Evolutionary conservation across 2,113 vertebrate species (phyloP), one percentile per base, ranked within the genome.

Genomic region (Pseudorasbora parva): DNA sequence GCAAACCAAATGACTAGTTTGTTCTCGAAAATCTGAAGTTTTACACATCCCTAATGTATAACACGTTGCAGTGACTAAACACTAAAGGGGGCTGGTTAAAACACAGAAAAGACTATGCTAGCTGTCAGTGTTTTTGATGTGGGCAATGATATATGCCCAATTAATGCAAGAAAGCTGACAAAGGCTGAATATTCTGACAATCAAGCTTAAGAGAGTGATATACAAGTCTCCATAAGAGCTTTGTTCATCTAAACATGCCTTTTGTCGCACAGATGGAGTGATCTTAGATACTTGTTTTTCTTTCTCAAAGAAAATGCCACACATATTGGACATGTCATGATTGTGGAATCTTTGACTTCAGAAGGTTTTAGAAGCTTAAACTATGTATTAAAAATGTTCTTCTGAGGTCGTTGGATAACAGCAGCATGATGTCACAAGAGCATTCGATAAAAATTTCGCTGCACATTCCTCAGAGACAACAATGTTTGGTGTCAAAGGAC

Each of bases 391-490:
- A 54, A 69, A 82, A 54, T 45, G n/a, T 68, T 45, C 57, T 49
- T 54, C 76, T 60, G 30, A 82, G 73, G 82, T 57, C 81, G 51
- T 43, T 21, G 89, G 89, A 91, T 88, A 86, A 87, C 88, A 90
- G 86, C 84, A 82, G 9, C 54, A 80, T 85, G 87, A 90, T 85
- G 87, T 90, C 90, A 90, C 85, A 69, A 41, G 27, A 59, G 81
- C 33, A 62, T 80, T 68, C 21, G 15, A 51, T 84, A 47, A 66
- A 54, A 72, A 41, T 81, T 84, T 51, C 15, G 23, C 68, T 47
- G 60, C 64, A 84, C 73, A 86, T 84, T 82, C 78, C 71, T 73
- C 82, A 73, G 56, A 81, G 74, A 57, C 33, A 74, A 43, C 73
- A 43, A 77, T 71, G 49, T 19, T 86, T 86, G 30, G 27, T 69